These are phyloP conservation scores for Limnodromus scolopaceus DNA, from an alignment of 2,797 vertebrate genomes.

Conservation along the genomic window DNA sequence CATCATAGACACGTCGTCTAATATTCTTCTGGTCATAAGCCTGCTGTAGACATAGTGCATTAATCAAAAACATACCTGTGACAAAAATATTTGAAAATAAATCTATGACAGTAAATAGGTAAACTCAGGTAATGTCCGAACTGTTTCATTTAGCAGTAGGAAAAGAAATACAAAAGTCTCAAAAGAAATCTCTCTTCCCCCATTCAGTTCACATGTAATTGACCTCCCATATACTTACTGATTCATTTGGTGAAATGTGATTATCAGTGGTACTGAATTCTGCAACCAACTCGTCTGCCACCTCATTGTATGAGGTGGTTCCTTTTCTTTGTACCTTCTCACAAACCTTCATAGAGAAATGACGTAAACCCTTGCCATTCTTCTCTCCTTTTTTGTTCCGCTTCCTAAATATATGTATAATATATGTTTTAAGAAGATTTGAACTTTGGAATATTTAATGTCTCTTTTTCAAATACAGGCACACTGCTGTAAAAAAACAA, in stretches of 20 bases:
- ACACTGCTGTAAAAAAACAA: not conserved
- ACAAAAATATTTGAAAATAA: constrained; percentile 7
- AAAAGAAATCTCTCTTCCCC: constrained; percentile 18
- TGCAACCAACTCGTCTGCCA: constrained; percentile 96
- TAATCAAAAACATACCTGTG: constrained; percentile 21
- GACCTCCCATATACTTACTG: constrained; percentile 82
- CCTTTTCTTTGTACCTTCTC: constrained; percentile 99
- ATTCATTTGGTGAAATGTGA: constrained; percentile 95
- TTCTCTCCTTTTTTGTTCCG: constrained; percentile 96
- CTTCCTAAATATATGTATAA: constrained; percentile 55
- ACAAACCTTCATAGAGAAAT: constrained; percentile 99
- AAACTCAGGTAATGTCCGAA: not conserved
- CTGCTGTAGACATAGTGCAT: constrained; percentile 75
- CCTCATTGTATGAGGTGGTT: constrained; percentile 98
- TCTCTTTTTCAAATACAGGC: constrained; percentile 33
- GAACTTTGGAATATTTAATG: constrained; percentile 37
- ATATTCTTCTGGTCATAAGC: constrained; percentile 99
- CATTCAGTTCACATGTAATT: constrained; percentile 3
- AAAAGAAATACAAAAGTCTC: not conserved
- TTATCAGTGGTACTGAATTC: constrained; percentile 97
- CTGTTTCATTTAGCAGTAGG: not conserved
- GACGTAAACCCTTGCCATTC: constrained; percentile 96
- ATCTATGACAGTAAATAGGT: not conserved
- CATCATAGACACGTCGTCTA: constrained; percentile 96
- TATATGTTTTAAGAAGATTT: constrained; percentile 50